These are phyloP conservation scores for Prionailurus viverrinus DNA, from an alignment of 2,113 vertebrate genomes.

Conservation along the genomic window DNA sequence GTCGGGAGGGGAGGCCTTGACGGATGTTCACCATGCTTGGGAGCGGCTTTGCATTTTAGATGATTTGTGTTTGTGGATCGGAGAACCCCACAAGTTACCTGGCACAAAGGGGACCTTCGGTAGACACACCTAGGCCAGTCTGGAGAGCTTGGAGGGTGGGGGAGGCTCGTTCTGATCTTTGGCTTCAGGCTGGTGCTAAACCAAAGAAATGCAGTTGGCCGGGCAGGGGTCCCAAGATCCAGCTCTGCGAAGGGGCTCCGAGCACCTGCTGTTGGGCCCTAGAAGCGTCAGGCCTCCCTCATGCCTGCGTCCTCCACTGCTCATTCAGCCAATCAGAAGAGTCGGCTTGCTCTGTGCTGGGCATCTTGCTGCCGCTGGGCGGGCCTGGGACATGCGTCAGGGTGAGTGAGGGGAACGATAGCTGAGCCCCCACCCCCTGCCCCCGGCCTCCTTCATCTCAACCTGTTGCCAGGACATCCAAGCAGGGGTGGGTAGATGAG, in stretches of 20 bases:
- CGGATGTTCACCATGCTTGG: background rate
- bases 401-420: background rate
- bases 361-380: background rate
- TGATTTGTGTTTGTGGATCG: background rate
- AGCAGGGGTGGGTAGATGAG: background rate
- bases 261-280: background rate
- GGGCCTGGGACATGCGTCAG: background rate
- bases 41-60: constrained; percentile 21
- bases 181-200: background rate
- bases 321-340: background rate
- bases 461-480: background rate
- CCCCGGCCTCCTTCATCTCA: background rate
- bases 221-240: background rate
- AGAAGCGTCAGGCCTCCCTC: background rate
- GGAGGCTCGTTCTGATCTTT: background rate
- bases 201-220: background rate
- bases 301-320: accelerated
- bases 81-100: background rate
- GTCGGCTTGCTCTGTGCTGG: background rate
- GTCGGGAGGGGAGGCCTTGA: background rate
- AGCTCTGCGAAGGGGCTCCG: background rate
- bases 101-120: background rate
- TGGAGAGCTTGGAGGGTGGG: background rate
- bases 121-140: background rate
- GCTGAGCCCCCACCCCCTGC: background rate